These are phyloP conservation scores for Scaptomyza polygonia DNA, from an alignment of 2,888 invertebrate species.

Conservation along the genomic window DNA sequence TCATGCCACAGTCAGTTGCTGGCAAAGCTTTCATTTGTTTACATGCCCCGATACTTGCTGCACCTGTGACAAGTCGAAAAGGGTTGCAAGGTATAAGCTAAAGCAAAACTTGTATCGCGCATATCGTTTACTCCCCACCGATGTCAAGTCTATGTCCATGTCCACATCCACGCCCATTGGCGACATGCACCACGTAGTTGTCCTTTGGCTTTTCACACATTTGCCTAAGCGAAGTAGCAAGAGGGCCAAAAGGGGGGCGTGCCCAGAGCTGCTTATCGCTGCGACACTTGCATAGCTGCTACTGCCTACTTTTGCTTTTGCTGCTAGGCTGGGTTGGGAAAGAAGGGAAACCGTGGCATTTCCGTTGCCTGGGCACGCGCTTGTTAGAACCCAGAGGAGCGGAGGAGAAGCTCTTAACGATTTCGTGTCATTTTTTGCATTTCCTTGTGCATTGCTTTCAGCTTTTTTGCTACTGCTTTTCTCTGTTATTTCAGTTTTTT, in stretches of 20 bases:
- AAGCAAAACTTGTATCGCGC: conserved; percentile 24
- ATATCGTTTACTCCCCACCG: conserved; percentile 39
- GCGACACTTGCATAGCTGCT: conserved; percentile 25
- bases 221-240: conserved; percentile 58
- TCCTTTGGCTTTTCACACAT: conserved; percentile 71
- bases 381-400: conserved; percentile 57
- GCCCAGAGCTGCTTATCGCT: conserved; percentile 67
- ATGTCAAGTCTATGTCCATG: conserved; percentile 21
- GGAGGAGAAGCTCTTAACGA: conserved; percentile 64
- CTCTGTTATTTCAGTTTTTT: conserved; percentile 10
- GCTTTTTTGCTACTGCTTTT: conserved; percentile 34
- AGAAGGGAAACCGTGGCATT: conserved; percentile 53
- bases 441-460: conserved; percentile 73
- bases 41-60: conserved; percentile 25
- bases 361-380: conserved; percentile 74
- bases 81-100: conserved; percentile 37
- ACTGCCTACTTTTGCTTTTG: conserved; percentile 10
- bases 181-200: conserved; percentile 45
- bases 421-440: conserved; percentile 79
- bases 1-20: conserved; percentile 38
- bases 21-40: conserved; percentile 49
- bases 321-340: too few relatives aligned
- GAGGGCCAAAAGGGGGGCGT: conserved; percentile 36
- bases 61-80: conserved; percentile 24
- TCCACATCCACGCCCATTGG: conserved; percentile 14